Conservation (phyloP, 2,888 invertebrate species). For the Boloria euphrosyne region DNA sequence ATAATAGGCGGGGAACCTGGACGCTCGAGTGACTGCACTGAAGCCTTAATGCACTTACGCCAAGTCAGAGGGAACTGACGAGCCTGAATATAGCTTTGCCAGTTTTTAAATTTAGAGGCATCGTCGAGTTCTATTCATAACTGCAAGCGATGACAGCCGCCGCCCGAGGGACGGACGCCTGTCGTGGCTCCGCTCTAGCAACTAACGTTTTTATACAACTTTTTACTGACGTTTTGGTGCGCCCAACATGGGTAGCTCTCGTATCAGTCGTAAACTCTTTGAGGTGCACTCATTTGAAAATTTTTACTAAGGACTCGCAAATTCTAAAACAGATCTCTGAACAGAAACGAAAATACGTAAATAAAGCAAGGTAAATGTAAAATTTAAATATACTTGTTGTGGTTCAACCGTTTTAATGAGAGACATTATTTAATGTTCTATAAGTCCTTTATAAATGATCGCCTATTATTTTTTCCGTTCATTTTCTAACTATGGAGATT, state of each 20-base stretch:
- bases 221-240: conserved; percentile 46
- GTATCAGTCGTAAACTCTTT: conserved; percentile 36
- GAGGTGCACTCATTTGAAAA: conserved; percentile 35
- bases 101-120: conserved; percentile 53
- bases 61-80: conserved; percentile 54
- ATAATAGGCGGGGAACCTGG: conserved; percentile 61
- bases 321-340: conserved; percentile 17
- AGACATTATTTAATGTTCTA: conserved; percentile 26
- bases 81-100: conserved; percentile 51
- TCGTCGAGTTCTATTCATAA: conserved; percentile 47
- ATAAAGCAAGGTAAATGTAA: conserved; percentile 14
- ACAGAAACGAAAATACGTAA: conserved; percentile 22
- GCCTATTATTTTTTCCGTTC: conserved; percentile 30
- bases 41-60: conserved; percentile 68
- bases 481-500: conserved; percentile 4
- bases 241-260: conserved; percentile 34
- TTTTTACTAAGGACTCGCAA: conserved; percentile 27
- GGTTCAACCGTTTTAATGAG: conserved; percentile 24
- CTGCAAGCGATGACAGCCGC: conserved; percentile 40
- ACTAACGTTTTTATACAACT: conserved; percentile 43
- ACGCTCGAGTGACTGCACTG: conserved; percentile 47
- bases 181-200: conserved; percentile 45
- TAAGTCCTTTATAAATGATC: conserved; percentile 31
- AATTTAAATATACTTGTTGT: conserved; percentile 15
- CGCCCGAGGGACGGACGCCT: conserved; percentile 45